Base-by-base conservation (phyloP, 2,888 invertebrate genomes). In the Caenorhabditis sp. region DNA sequence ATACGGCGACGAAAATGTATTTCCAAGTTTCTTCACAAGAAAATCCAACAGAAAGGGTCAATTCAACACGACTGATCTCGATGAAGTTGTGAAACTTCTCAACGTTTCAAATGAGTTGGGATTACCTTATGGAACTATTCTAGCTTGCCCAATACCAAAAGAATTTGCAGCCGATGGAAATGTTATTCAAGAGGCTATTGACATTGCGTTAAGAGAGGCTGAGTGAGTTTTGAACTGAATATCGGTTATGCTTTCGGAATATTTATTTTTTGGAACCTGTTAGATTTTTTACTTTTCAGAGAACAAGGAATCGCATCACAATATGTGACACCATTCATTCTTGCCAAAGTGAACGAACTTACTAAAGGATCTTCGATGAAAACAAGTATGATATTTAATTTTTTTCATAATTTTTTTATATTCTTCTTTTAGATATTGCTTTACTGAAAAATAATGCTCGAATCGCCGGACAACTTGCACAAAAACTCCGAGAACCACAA, bases 21-120 rank as follows among this genome's bases (percentile, higher is more conserved):
- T 99, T 89, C 99, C 99, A 0, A 95, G 95, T 52, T 99, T 99
- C 90, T 99, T 95, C 89, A 93, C 93, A 0, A 89, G 91, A 4
- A 90, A 91, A 67, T 95, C 95, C 80, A 93, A 93, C 0, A 91
- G 89, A 80, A 89, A 89, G 66, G 92, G 93, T 0, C 94, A 94
- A 0, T 92, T 93, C 85, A 91, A 91, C 82, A 91, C 93, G 0
- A 76, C 89, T 0, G 89, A 90, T 64, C 89, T 93, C 0, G 64
- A 82, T 5, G 91, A 93, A 63, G 95, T 94, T 0, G 95, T 96
- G 0, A 85, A 88, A n/a, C 88, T 95, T 59, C 90, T 95, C 20
- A 88, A 79, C 70, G 64, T 76, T 0, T 75, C 83, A 23, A 76
- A 83, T 23, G 65, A 77, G 7, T 80, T 90, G 4, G 83, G 83